These are phyloP conservation scores for Noctilio leporinus DNA, from an alignment of 2,113 vertebrate genomes.

Conservation along the genomic window DNA sequence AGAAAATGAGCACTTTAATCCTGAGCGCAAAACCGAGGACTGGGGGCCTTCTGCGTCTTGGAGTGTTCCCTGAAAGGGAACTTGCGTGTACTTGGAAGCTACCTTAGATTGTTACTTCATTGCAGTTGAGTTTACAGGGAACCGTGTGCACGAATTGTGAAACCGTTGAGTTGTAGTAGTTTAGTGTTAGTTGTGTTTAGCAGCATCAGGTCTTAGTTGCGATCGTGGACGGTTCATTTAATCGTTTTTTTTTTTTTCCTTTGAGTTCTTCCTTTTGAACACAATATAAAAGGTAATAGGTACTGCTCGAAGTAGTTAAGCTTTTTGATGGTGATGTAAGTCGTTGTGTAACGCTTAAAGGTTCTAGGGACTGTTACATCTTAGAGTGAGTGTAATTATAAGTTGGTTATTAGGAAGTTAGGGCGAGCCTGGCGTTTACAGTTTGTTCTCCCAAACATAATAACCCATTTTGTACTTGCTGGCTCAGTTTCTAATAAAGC, in stretches of 20 bases:
- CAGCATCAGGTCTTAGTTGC: not conserved
- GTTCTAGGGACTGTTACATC: not conserved
- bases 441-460: not conserved
- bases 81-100: not conserved
- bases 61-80: not conserved
- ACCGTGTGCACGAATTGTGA: not conserved
- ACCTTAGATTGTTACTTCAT: not conserved
- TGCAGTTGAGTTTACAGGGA: not conserved
- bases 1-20: not conserved
- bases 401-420: not conserved
- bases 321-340: not conserved
- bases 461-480: not conserved
- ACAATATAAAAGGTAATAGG: not conserved
- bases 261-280: not conserved
- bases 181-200: not conserved
- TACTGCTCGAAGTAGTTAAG: not conserved
- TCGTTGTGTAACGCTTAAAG: not conserved
- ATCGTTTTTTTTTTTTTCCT: not conserved
- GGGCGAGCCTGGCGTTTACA: not conserved
- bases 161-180: not conserved
- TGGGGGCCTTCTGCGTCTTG: not conserved
- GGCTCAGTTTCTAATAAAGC: not conserved
- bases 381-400: not conserved
- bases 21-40: not conserved
- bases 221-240: not conserved